Conservation (phyloP, 2,113 vertebrate genomes). For the Rallus limicola region DNA sequence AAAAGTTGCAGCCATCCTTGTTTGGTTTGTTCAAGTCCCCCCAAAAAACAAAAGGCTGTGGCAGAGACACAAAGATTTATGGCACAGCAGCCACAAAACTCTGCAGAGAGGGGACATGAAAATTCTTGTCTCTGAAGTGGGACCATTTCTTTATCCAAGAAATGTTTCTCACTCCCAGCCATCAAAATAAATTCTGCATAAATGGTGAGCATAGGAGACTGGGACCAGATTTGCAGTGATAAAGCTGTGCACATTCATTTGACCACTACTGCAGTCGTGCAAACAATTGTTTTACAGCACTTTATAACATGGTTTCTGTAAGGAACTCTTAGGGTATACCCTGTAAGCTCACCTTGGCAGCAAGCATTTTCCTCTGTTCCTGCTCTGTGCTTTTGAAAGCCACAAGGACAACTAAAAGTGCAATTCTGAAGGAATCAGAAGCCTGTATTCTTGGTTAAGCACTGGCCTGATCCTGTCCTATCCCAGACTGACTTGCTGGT, state of each 20-base stretch:
- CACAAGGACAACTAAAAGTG: background rate
- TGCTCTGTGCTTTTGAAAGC: background rate
- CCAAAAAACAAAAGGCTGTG: background rate
- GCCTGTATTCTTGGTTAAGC: background rate
- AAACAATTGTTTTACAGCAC: background rate
- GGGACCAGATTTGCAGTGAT: fast-evolving
- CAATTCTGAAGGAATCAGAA: background rate
- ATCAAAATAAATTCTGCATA: background rate
- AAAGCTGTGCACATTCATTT: background rate
- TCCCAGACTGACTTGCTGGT: background rate
- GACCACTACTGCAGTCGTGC: background rate
- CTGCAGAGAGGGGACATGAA: fast-evolving
- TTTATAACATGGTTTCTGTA: background rate
- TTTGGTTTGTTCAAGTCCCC: background rate
- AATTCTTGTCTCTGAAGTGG: background rate
- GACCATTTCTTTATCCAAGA: background rate
- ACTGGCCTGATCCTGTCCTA: background rate
- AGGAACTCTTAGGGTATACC: background rate
- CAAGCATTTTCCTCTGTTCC: background rate
- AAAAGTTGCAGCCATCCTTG: background rate
- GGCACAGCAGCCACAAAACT: background rate
- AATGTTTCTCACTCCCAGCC: background rate
- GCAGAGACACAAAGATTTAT: background rate
- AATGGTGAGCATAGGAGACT: background rate
- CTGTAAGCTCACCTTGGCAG: background rate